A percentile compares a stretch with the other conserved stretches of the same genome.
Conservation (phyloP, 2,113 vertebrate species). For the Limnothrissa miodon region DNA sequence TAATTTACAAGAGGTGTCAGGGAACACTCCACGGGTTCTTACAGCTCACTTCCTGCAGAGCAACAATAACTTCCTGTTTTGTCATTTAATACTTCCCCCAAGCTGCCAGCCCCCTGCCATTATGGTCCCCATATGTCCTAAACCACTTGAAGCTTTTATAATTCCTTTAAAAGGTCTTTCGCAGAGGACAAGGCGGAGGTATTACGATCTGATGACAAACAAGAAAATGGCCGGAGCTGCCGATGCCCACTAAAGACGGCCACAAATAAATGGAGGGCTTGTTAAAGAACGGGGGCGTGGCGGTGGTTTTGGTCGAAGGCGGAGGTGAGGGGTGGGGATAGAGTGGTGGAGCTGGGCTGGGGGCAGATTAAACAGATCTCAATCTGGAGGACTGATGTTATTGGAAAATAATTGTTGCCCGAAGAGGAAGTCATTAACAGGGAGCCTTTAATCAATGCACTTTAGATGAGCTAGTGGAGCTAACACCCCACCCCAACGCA, state of each 20-base stretch:
- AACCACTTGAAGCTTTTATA: neutral
- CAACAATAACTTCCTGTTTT: slow-evolving; percentile 28
- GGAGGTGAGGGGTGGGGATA: neutral
- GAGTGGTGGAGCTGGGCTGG: neutral
- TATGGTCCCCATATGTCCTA: neutral
- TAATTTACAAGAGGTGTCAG: neutral
- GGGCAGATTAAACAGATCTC: slow-evolving; percentile 66
- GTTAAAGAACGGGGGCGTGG: neutral
- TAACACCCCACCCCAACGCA: slow-evolving; percentile 55
- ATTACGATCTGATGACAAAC: slow-evolving; percentile 77
- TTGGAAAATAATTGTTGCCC: slow-evolving; percentile 72
- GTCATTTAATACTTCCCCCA: neutral
- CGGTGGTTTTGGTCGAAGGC: neutral
- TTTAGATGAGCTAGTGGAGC: slow-evolving; percentile 66
- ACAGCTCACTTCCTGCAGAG: slow-evolving; percentile 43
- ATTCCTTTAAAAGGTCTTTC: neutral
- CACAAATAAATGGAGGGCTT: neutral
- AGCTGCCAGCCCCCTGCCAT: neutral
- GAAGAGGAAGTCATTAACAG: slow-evolving; percentile 71
- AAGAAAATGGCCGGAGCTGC: slow-evolving; percentile 69
- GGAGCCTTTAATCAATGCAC: slow-evolving; percentile 74
- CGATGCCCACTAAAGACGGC: slow-evolving; percentile 49
- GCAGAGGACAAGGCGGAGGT: slow-evolving; percentile 47
- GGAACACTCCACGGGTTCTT: slow-evolving; percentile 32
- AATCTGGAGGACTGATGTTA: slow-evolving; percentile 64